phyloP scores from a whole-genome alignment of 2,888 invertebrate genomes.

The Anarsia innoxiella region DNA sequence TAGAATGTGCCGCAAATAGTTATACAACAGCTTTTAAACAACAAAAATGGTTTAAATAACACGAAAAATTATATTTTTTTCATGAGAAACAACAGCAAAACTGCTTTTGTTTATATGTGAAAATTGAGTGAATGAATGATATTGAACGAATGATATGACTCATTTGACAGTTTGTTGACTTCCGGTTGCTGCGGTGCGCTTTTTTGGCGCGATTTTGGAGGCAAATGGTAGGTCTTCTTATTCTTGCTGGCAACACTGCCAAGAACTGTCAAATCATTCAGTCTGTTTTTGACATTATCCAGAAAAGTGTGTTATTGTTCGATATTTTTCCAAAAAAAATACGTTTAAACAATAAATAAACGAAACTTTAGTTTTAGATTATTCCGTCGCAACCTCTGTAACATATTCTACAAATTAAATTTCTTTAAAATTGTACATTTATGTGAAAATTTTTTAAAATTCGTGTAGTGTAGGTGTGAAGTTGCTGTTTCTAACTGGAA shows the following conservation, averaged over 20 bases:
- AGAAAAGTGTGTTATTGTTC: constrained; percentile 5
- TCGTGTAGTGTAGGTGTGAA: not conserved
- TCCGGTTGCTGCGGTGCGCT: constrained; percentile 4
- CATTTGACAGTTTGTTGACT: constrained; percentile 1
- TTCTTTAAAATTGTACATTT: too few relatives aligned
- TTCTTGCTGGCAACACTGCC: constrained; percentile 1
- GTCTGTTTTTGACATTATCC: constrained; percentile 3
- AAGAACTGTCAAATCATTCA: not conserved
- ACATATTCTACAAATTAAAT: too few relatives aligned
- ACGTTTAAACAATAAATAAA: constrained; percentile 5
- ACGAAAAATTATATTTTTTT: constrained; percentile 3
- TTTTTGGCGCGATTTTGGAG: not conserved
- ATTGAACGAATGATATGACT: too few relatives aligned
- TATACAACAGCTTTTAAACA: not conserved
- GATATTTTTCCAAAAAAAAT: constrained; percentile 6
- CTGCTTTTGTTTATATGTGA: too few relatives aligned
- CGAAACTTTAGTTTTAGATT: not conserved
- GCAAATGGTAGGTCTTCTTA: not conserved
- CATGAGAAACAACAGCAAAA: too few relatives aligned
- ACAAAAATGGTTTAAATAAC: not conserved
- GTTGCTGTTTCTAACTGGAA: constrained; percentile 8
- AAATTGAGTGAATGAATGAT: too few relatives aligned
- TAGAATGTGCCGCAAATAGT: not conserved
- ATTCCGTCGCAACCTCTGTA: too few relatives aligned
- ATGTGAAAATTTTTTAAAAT: too few relatives aligned